phyloP scores from a whole-genome alignment of 2,113 vertebrate genomes.

The Cavia aperea region DNA sequence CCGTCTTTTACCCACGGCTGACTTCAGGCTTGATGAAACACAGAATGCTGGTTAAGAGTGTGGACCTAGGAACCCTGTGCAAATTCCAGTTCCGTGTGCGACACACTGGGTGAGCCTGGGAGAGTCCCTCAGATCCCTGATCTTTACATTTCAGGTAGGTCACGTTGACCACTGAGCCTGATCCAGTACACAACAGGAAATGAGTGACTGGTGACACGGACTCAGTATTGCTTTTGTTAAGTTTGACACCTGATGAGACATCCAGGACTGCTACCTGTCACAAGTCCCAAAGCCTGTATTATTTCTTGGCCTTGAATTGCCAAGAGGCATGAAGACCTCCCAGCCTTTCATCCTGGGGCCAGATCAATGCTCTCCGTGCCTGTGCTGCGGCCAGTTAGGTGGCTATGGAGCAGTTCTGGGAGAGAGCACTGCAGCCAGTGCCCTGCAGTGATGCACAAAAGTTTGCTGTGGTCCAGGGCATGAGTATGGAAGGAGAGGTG shows the following conservation, averaged over 20 bases:
- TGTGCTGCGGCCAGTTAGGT: neutral
- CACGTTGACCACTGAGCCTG: neutral
- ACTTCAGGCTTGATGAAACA: neutral
- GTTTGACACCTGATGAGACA: neutral
- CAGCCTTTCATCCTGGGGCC: neutral
- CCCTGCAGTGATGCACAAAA: no score
- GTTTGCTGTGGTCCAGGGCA: neutral
- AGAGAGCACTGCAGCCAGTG: neutral
- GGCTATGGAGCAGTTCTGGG: neutral
- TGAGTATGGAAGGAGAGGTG: no score
- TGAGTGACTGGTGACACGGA: neutral
- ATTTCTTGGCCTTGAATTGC: neutral
- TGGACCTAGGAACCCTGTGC: neutral
- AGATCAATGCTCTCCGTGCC: neutral
- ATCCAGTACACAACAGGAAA: no score
- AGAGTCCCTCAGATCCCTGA: neutral
- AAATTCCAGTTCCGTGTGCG: neutral
- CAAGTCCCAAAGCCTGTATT: neutral
- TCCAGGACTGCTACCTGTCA: neutral
- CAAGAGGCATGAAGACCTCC: neutral
- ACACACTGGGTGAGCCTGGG: neutral
- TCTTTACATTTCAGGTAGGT: neutral
- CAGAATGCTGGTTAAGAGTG: neutral
- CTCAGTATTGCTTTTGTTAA: neutral
- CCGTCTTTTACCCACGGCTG: neutral